Base-by-base conservation (phyloP, 64 coral and sea anemone species). In the Platygyra sinensis region DNA sequence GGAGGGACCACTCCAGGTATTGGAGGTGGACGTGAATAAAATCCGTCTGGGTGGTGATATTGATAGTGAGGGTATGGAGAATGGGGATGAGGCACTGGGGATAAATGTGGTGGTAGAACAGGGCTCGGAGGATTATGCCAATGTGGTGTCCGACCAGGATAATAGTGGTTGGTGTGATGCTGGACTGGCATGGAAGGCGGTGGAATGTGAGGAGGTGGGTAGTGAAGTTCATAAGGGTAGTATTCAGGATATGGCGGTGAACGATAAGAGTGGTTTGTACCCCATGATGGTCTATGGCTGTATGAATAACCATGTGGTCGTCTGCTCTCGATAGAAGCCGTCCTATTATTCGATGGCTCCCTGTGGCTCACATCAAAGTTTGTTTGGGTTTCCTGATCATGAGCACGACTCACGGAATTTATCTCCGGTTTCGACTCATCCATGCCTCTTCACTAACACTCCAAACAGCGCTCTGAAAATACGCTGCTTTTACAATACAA, bases 341-440 rank as follows among this genome's bases (percentile, higher is more conserved):
- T 94, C 72, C 86, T 82, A 27, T 61, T 42, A 93, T 79, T 54
- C 24, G 32, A 24, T 64, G 92, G 88, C 54, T 49, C 81, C 42
- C 82, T 94, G 87, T 73, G 80, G 76, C 73, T 96, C 18, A 94
- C 74, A 80, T 96, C 95, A 65, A 96, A 96, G n/a, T 77, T 88
- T 96, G 95, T 96, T 96, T 96, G 95, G 92, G 95, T 96, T 96
- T 96, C 95, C 87, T 88, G 91, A 73, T 96, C 95, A 19, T 96
- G 94, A 25, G 91, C 94, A 1, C 81, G 62, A 51, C 50, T 67
- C 12, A 51, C 62, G 8, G 81, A 71, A 85, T 85, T 25, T 69
- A 85, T 71, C 81, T 71, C 81, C 10, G 81, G 81, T 52, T 85
- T 85, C 8, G 81, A 85, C 20, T 85, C 81, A 50, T 85, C 81